These are phyloP conservation scores for Siniperca scherzeri DNA, from an alignment of 2,797 vertebrate species.

Conservation along the genomic window DNA sequence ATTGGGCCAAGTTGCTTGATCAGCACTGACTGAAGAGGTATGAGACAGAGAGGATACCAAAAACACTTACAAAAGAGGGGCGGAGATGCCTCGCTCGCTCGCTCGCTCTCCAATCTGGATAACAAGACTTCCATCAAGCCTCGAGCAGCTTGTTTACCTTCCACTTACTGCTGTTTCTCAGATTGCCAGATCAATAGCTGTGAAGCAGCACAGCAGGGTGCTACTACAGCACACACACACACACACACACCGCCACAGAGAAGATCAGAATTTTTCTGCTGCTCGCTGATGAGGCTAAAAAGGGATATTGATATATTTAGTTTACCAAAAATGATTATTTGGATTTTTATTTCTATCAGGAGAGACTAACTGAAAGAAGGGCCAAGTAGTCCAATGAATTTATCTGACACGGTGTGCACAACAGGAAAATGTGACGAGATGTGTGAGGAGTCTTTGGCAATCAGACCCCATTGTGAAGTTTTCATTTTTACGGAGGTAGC, in stretches of 20 bases:
- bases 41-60: not conserved
- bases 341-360: not conserved
- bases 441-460: not conserved
- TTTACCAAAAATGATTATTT: not conserved
- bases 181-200: slow-evolving; percentile 26
- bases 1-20: not conserved
- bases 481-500: too few species aligned
- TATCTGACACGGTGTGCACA: not conserved
- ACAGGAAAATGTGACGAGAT: not conserved
- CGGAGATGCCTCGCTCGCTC: not conserved
- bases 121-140: slow-evolving; percentile 42
- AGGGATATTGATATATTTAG: not conserved
- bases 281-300: not conserved
- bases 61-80: not conserved
- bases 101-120: slow-evolving; percentile 13
- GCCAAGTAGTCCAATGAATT: not conserved
- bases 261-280: not conserved
- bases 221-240: slow-evolving; percentile 5
- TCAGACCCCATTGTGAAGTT: too few species aligned
- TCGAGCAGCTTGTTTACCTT: slow-evolving; percentile 52
- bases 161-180: slow-evolving; percentile 39
- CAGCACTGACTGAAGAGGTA: not conserved
- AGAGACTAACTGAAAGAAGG: not conserved
- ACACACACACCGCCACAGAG: not conserved
- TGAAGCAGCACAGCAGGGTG: slow-evolving; percentile 18